Percentiles rank a stretch among this genome's conserved stretches.
Conservation (phyloP, 64 coral and sea anemone species). For the Dendronephthya gigantea region DNA sequence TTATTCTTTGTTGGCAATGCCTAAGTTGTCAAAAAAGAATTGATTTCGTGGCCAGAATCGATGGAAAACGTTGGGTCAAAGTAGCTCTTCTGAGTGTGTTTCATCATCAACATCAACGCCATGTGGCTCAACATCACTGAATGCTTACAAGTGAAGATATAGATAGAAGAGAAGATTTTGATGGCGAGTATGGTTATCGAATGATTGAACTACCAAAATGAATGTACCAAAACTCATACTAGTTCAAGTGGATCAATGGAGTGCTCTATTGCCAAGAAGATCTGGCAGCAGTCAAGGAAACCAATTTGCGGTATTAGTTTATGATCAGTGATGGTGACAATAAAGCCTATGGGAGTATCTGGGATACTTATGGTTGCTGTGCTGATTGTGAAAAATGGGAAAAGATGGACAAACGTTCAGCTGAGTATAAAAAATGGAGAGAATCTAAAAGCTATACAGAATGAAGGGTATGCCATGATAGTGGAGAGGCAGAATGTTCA, state of each 20-base stretch:
- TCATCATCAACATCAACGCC: neutral
- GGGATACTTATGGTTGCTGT: slow-evolving; percentile 27
- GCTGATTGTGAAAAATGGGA: slow-evolving; percentile 19
- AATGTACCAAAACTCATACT: slow-evolving; percentile 26
- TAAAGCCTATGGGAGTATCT: slow-evolving; percentile 19
- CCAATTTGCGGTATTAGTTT: slow-evolving; percentile 23
- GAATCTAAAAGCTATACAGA: neutral
- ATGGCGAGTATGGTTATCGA: neutral
- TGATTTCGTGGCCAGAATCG: neutral
- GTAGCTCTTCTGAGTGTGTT: too few relatives aligned
- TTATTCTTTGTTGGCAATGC: neutral
- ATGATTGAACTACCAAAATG: neutral
- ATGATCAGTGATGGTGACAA: slow-evolving; percentile 43
- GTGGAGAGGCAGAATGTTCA: neutral
- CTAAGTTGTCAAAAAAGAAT: neutral
- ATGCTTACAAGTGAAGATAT: neutral
- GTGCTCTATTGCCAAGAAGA: slow-evolving; percentile 18
- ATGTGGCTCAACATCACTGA: neutral
- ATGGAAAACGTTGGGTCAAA: neutral
- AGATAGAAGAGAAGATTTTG: neutral
- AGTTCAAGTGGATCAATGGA: slow-evolving; percentile 20
- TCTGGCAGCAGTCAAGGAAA: slow-evolving; percentile 1
- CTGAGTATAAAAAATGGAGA: slow-evolving; percentile 5
- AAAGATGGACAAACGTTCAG: slow-evolving; percentile 19
- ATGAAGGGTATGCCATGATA: neutral